phyloP scores from a whole-genome alignment of 2,888 invertebrate species.

The Orgyia antiqua region DNA sequence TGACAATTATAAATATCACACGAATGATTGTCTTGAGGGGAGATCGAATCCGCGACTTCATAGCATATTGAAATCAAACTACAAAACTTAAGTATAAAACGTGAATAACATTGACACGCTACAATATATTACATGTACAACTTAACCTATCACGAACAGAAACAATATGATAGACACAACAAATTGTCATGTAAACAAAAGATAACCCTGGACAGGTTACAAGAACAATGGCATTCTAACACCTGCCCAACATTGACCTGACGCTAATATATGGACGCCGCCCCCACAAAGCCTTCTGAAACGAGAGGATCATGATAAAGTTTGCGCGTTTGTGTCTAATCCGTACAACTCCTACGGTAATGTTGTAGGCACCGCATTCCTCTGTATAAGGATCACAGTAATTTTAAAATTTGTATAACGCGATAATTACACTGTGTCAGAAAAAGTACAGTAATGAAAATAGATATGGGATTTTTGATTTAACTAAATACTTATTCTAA shows the following conservation, averaged over 20 bases:
- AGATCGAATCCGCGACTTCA: no score
- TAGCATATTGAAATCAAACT: no score
- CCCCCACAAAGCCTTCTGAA: conserved; percentile 26
- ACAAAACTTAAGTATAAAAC: no score
- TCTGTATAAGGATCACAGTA: conserved; percentile 5
- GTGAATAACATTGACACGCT: no score
- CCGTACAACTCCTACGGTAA: conserved; percentile 5
- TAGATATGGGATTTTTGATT: no score
- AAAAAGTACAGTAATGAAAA: no score
- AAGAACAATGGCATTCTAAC: conserved; percentile 29
- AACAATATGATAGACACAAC: conserved; percentile 1
- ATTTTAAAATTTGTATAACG: conserved; percentile 5
- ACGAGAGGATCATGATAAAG: conserved; percentile 20
- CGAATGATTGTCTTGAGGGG: no score
- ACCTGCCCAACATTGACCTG: conserved; percentile 35
- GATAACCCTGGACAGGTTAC: conserved; percentile 14
- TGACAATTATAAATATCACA: no score
- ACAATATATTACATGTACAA: no score
- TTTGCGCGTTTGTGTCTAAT: conserved; percentile 11
- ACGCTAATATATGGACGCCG: conserved; percentile 20
- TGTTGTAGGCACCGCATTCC: conserved; percentile 4
- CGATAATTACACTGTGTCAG: no score
- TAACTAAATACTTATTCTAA: no score
- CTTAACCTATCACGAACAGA: conserved; percentile 6
- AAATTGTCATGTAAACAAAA: conserved; percentile 12